Conservation (phyloP, 2,113 vertebrate species). For the Thermophis baileyi region DNA sequence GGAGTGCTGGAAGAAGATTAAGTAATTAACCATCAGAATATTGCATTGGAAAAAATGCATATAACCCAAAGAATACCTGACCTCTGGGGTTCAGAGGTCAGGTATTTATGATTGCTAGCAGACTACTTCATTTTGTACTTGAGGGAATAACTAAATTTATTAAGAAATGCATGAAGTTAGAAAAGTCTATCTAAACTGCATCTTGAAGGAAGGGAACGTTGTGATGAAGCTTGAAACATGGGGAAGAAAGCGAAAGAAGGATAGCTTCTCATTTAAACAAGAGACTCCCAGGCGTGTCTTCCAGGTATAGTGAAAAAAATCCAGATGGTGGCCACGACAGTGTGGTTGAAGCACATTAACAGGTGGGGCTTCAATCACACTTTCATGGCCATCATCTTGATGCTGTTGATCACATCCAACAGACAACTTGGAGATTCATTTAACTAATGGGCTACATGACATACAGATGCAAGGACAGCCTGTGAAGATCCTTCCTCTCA, state of each 20-base stretch:
- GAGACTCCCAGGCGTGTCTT: not conserved
- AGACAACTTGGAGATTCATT: not conserved
- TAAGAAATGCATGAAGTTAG: not conserved
- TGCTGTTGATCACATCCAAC: not conserved
- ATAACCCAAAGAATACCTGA: not conserved
- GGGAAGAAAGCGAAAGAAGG: not conserved
- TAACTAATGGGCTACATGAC: not conserved
- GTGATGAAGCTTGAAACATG: not conserved
- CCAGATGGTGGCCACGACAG: not conserved
- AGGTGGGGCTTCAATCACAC: not conserved
- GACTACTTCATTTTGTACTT: not conserved
- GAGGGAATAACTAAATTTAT: not conserved
- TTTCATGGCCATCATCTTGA: not conserved
- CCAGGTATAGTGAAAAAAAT: not conserved
- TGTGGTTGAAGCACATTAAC: not conserved
- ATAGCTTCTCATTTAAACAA: not conserved
- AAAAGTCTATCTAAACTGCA: not conserved
- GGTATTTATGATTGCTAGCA: not conserved
- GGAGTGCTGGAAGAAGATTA: not conserved
- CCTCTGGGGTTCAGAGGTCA: not conserved
- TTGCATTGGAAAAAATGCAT: not conserved
- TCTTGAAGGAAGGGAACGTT: not conserved
- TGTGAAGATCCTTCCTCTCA: not conserved
- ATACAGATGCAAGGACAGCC: not conserved
- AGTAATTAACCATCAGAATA: not conserved